Conservation (phyloP, 2,888 invertebrate species). For the Platycheirus rosarum region DNA sequence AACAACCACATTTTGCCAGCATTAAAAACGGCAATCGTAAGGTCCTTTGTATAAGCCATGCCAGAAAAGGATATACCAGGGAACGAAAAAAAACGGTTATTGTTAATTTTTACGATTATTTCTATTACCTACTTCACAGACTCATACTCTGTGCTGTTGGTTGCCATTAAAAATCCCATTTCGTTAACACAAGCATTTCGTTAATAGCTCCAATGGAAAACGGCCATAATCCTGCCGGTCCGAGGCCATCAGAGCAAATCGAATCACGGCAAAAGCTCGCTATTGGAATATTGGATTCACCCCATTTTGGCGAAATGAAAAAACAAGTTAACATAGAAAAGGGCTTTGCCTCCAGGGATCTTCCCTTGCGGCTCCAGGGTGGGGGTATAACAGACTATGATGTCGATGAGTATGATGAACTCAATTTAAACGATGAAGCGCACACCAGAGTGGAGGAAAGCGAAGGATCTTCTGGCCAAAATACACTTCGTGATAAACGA, state of each 20-base stretch:
- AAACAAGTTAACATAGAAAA: conserved; percentile 15
- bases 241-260: conserved; percentile 13
- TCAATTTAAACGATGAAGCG: conserved; percentile 33
- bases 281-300: conserved; percentile 35
- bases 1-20: conserved; percentile 41
- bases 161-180: conserved; percentile 22
- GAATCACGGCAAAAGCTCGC: conserved; percentile 29
- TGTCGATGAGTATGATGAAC: conserved; percentile 54
- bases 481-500: conserved; percentile 43
- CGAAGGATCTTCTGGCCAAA: neutral
- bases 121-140: conserved; percentile 54
- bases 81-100: conserved; percentile 31
- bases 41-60: conserved; percentile 38
- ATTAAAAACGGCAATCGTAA: conserved; percentile 58
- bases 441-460: neutral
- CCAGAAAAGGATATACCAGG: neutral
- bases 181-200: conserved; percentile 49
- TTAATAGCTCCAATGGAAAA: conserved; percentile 48
- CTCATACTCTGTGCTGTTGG: conserved; percentile 8
- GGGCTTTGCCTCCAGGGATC: conserved; percentile 3
- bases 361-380: neutral
- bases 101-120: conserved; percentile 69
- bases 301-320: conserved; percentile 2
- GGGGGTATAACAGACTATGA: conserved; percentile 38
- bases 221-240: conserved; percentile 9